phyloP scores from a whole-genome alignment of 64 coral and sea anemone species.

The Dendronephthya gigantea region DNA sequence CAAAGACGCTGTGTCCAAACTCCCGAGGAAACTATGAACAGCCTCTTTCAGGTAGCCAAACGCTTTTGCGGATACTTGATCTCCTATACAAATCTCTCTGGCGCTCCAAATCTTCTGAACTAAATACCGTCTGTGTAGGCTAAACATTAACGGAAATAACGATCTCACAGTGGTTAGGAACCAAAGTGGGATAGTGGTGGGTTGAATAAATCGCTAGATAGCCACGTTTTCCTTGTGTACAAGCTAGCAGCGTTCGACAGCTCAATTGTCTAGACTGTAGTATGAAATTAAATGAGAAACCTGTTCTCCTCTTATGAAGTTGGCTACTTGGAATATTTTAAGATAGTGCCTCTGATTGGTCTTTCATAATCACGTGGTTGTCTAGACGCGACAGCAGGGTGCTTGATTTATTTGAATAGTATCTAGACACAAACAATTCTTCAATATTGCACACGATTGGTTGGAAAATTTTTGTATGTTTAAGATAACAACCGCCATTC shows the following conservation, averaged over 20 bases:
- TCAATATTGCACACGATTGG: not conserved
- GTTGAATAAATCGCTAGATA: not conserved
- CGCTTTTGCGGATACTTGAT: not conserved
- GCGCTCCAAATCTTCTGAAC: conserved; percentile 12
- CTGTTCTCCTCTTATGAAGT: not conserved
- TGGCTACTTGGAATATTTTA: conserved; percentile 15
- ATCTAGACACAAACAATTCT: not conserved
- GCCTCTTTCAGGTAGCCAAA: not conserved
- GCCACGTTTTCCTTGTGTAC: not conserved
- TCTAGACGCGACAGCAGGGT: conserved; percentile 1
- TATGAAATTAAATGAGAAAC: conserved; percentile 1
- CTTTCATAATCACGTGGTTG: not conserved
- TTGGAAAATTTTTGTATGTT: not conserved
- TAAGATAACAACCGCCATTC: not conserved
- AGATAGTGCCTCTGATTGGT: not conserved
- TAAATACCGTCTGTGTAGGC: not conserved
- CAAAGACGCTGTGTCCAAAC: not conserved
- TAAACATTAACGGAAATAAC: not conserved
- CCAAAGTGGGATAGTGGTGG: not conserved
- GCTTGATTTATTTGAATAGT: conserved; percentile 12
- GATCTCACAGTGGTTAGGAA: not conserved
- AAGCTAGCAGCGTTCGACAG: not conserved
- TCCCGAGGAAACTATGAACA: not conserved
- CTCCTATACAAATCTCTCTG: not conserved
- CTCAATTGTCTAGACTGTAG: not conserved